Evolutionary conservation across 2,797 vertebrate species (phyloP), one percentile per base, ranked within the genome.

Genomic region (Telmatherina bonti): DNA sequence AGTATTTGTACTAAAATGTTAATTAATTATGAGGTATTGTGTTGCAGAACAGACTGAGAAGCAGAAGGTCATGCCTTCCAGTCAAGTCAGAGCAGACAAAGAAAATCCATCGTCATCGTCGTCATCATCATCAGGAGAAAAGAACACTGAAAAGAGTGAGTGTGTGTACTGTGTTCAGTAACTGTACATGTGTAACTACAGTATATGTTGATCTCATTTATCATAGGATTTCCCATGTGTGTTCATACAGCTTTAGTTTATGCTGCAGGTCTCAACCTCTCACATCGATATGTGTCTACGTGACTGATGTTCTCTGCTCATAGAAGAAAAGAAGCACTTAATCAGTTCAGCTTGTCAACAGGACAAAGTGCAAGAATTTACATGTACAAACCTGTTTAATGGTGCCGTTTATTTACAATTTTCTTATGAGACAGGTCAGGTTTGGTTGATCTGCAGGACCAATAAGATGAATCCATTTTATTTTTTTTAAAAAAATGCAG

Each of bases 61-160:
- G 7, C 58, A 29, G 13, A 47, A 47, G 12, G 15, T 3, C 10
- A 2, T 41, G 10, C 4, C 2, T 9, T 58, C 68, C 16, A 22
- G 11, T 56, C 59, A 58, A n/a, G 41, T 47, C 35, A 9, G 15
- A 35, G 60, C 24, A 53, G 64, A 18, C 9, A 72, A 63, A 7
- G 69, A 70, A 69, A 67, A 62, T 7, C 30, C 10, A 18, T 53
- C 30, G 7, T 31, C 30, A 18, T 53, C 30, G 7, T 31, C 30
- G 15, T 53, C 52, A 2, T 10, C 33, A 7, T 8, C 61, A 27
- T 64, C 61, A 27, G 67, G 43, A 47, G 71, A 79, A 62, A 81
- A 78, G 15, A 36, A 33, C 0, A 10, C 66, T 26, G 70, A 67
- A 54, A 87, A 76, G 41, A 82, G 87, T 89, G 68, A 78, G 79